Evolutionary conservation across 2,888 invertebrate genomes (phyloP).

Genomic region (Calliphora vomitoria): DNA sequence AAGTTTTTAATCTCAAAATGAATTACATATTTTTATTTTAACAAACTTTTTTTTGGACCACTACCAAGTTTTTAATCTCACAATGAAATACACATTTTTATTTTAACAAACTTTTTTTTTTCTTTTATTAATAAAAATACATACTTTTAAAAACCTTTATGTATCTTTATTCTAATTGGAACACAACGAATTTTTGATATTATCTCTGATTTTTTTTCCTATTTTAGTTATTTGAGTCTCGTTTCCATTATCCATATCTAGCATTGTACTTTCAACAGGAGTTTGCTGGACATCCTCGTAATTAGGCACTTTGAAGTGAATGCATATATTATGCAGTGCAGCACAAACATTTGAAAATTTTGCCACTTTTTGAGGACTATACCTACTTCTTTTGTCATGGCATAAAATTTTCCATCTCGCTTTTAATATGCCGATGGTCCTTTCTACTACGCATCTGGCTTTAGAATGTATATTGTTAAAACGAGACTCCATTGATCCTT

Average conservation of each 20-base stretch:
- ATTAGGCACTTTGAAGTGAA: conserved; percentile 15
- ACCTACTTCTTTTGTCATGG: conserved; percentile 51
- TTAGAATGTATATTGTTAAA: conserved; percentile 53
- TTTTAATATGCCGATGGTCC: conserved; percentile 51
- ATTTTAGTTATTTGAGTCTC: conserved; percentile 5
- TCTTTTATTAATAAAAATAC: neutral
- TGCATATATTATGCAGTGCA: conserved; percentile 22
- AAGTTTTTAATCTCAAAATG: conserved; percentile 6
- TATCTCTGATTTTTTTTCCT: conserved; percentile 9
- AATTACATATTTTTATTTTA: conserved; percentile 8
- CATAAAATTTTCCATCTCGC: conserved; percentile 55
- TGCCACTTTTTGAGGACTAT: conserved; percentile 39
- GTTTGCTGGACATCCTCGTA: neutral
- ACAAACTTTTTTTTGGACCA: neutral
- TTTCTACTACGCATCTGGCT: conserved; percentile 56
- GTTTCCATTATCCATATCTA: neutral
- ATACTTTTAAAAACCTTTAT: neutral
- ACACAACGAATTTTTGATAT: neutral
- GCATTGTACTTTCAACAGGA: neutral
- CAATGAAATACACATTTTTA: neutral
- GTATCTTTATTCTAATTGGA: neutral
- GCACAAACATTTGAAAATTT: conserved; percentile 11
- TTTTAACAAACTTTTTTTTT: conserved; percentile 8
- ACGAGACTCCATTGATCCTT: conserved; percentile 44
- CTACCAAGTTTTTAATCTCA: neutral